phyloP scores from a whole-genome alignment of 2,113 vertebrate genomes.

The Terrapene triunguis region DNA sequence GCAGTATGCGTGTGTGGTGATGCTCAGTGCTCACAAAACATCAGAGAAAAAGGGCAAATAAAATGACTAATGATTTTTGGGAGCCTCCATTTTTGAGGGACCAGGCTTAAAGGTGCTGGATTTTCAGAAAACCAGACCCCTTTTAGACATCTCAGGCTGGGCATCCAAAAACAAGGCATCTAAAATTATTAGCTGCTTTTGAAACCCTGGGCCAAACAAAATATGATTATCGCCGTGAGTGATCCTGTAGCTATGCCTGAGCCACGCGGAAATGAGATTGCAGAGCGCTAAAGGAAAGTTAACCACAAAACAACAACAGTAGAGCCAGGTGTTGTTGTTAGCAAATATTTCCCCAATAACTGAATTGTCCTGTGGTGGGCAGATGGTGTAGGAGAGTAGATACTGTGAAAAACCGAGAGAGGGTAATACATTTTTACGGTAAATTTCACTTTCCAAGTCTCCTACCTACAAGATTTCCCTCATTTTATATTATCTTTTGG shows the following conservation, averaged over 20 bases:
- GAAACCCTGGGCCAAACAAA: neutral
- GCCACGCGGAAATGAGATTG: neutral
- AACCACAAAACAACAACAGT: conserved; percentile 16
- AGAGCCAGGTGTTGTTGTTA: conserved; percentile 51
- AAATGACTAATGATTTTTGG: neutral
- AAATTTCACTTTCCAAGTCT: conserved; percentile 19
- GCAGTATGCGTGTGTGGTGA: rapidly evolving
- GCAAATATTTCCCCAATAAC: conserved; percentile 56
- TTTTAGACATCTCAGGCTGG: neutral
- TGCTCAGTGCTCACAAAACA: neutral
- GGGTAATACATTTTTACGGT: neutral
- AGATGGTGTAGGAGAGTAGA: conserved; percentile 16
- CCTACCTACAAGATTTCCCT: neutral
- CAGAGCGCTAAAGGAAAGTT: conserved; percentile 19
- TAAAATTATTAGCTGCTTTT: neutral
- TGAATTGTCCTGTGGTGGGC: neutral
- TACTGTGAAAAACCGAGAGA: neutral
- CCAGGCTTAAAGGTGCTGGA: neutral
- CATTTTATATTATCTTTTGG: conserved; percentile 57
- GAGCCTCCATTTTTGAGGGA: neutral
- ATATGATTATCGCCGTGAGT: neutral
- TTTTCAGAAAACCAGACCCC: neutral
- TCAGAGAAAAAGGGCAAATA: neutral
- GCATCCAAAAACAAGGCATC: neutral
- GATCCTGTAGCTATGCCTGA: neutral